Evolutionary conservation across 2,888 invertebrate species (phyloP).

Genomic region (Ferrisia virgata): DNA sequence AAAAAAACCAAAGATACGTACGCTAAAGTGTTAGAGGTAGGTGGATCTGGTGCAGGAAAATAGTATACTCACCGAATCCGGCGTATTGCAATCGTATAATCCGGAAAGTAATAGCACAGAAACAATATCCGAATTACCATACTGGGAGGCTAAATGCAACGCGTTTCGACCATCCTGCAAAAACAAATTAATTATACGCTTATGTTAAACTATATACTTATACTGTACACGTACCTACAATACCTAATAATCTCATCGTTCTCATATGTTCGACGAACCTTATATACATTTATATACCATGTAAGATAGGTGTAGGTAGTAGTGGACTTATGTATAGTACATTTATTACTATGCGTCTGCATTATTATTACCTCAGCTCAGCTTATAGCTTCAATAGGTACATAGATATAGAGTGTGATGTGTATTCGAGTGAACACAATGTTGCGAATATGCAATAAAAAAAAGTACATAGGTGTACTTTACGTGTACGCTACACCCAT

Average conservation of each 20-base stretch:
- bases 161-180: slow-evolving; percentile 54
- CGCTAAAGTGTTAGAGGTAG: too few relatives aligned
- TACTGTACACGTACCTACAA: not conserved
- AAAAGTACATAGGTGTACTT: too few relatives aligned
- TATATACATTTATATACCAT: not conserved
- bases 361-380: too few relatives aligned
- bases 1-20: too few relatives aligned
- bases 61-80: slow-evolving; percentile 56
- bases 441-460: not conserved
- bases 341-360: too few relatives aligned
- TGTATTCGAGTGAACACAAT: not conserved
- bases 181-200: slow-evolving; percentile 22
- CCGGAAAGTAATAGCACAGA: slow-evolving; percentile 56
- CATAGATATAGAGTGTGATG: too few relatives aligned
- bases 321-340: too few relatives aligned
- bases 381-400: too few relatives aligned
- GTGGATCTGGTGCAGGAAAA: not conserved
- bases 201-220: not conserved
- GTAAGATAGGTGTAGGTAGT: too few relatives aligned
- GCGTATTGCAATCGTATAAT: slow-evolving; percentile 55
- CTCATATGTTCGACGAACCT: not conserved
- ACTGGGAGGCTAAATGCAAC: slow-evolving; percentile 59
- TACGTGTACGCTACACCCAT: too few relatives aligned
- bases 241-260: not conserved
- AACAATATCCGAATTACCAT: slow-evolving; percentile 57